Evolutionary conservation across 2,888 invertebrate species (phyloP).

Genomic region (Cataglyphis cursor): DNA sequence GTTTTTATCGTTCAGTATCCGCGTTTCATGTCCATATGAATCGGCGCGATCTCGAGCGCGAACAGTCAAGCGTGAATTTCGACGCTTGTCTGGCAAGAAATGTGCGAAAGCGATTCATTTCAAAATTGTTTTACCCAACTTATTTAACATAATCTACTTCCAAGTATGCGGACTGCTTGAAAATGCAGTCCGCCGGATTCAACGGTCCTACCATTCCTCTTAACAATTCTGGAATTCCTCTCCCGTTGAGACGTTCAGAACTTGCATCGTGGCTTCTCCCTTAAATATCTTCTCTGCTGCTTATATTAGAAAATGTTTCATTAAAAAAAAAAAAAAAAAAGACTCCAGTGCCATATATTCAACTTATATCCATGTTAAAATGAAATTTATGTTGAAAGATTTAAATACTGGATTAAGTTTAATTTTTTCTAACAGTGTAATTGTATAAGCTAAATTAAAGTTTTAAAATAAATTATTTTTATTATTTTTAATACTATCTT

Average conservation of each 20-base stretch:
- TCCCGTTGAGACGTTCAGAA: neutral
- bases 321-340: conserved; percentile 13
- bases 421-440: neutral
- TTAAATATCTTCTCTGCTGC: conserved; percentile 3
- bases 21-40: conserved; percentile 1
- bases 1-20: conserved; percentile 36
- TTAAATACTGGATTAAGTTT: neutral
- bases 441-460: neutral
- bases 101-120: neutral
- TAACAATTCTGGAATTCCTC: conserved; percentile 30
- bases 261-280: neutral
- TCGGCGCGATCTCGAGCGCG: neutral
- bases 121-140: conserved; percentile 9
- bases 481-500: neutral
- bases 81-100: neutral
- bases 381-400: neutral
- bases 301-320: conserved; percentile 19
- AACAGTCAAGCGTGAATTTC: conserved; percentile 3
- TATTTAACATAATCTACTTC: conserved; percentile 4
- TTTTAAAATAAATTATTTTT: neutral
- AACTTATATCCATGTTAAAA: neutral
- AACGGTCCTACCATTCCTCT: neutral
- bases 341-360: neutral
- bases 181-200: conserved; percentile 1
- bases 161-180: neutral